Conservation (phyloP, 2,113 vertebrate species). For the Nematolebias whitei region DNA sequence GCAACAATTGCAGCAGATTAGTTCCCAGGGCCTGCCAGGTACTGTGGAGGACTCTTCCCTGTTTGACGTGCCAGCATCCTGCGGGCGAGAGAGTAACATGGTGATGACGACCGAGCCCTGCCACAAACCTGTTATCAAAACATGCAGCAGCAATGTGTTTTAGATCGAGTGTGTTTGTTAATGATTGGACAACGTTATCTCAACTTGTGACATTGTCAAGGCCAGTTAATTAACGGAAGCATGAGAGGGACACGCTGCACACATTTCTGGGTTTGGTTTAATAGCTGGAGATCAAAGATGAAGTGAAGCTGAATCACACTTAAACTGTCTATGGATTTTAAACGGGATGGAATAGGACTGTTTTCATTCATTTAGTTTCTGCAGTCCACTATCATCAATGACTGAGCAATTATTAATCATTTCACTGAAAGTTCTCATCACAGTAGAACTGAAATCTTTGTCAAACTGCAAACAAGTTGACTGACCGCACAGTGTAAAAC, state of each 20-base stretch:
- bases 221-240: slow-evolving; percentile 71
- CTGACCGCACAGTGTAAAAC: no score
- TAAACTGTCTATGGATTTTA: slow-evolving; percentile 28
- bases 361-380: slow-evolving; percentile 21
- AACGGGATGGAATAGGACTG: slow-evolving; percentile 14
- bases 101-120: slow-evolving; percentile 83
- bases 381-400: neutral
- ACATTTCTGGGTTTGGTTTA: slow-evolving; percentile 56
- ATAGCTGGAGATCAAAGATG: slow-evolving; percentile 47
- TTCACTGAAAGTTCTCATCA: no score
- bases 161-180: slow-evolving; percentile 4
- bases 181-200: slow-evolving; percentile 7
- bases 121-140: slow-evolving; percentile 83
- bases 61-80: slow-evolving; percentile 82
- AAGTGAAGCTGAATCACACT: slow-evolving; percentile 53
- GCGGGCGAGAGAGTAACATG: slow-evolving; percentile 88
- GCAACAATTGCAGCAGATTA: slow-evolving; percentile 90
- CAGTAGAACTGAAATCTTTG: neutral
- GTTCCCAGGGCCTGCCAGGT: slow-evolving; percentile 75
- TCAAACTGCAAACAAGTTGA: neutral
- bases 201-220: slow-evolving; percentile 39
- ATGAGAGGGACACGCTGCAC: slow-evolving; percentile 34
- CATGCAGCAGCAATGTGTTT: slow-evolving; percentile 11
- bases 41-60: slow-evolving; percentile 79
- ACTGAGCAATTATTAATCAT: neutral